Evolutionary conservation across 2,888 invertebrate species (phyloP), one percentile per base, ranked within the genome.

Genomic region (Sesia apiformis): DNA sequence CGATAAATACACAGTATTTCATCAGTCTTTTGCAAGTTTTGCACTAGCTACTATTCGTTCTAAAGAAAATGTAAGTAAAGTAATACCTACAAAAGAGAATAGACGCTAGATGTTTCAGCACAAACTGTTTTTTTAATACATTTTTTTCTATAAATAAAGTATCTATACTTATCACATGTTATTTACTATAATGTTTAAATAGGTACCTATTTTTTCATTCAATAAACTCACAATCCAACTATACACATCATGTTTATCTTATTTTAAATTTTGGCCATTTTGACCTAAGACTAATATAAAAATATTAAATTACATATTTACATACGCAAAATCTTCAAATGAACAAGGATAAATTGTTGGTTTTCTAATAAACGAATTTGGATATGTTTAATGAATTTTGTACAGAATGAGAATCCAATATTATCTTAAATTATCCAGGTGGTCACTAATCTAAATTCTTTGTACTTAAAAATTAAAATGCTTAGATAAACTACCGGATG

Each of bases 1-100:
- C 41, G 41, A 6, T 46, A 46, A 46, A 46, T 46, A 46, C 46
- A 46, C 46, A 63, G 62, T 63, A 64, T 67, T 64, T 72, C 72
- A 69, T 86, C 86, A 86, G 86, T 87, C 86, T 87, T 85, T 77
- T 69, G 64, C 67, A 76, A 80, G 76, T 70, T 76, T 72, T 46
- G 46, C 46, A 23, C 46, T 46, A 46, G 23, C n/a, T 8, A 4
- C 46, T 46, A 46, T 8, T 46, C n/a, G 4, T 46, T 46, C 23
- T 8, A 8, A 46, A 46, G 46, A 8, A 46, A 46, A 46, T 46
- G 4, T 46, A 46, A 46, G 23, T 46, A n/a, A 46, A 46, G n/a
- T 43, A 6, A 43, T 43, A n/a, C n/a, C 43, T 23, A 23, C 23
- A 23, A 23, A 23, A 23, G 23, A 23, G 23, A 23, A 23, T 23